Base-by-base conservation (phyloP, 2,888 invertebrate species). In the Thelaira solivaga region DNA sequence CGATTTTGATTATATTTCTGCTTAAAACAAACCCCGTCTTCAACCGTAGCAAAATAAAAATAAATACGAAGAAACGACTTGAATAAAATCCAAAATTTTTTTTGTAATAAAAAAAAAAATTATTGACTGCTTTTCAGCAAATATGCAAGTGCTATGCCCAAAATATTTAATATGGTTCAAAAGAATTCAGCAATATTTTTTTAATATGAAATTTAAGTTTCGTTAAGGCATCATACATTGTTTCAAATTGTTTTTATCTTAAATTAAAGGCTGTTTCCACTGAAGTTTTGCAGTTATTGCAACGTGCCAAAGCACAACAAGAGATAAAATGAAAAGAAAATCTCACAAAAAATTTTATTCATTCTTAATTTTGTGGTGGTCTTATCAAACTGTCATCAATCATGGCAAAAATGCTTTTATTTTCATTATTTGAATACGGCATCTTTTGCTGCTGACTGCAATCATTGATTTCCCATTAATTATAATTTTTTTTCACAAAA, bases 401-500 rank as follows among this genome's bases (percentile, higher is more conserved):
- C 78, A 78, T 47, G 31, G 10, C 26, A 49, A 39, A n/a, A 16
- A 26, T 57, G 51, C n/a, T 41, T 59, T 62, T 75, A 39, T 75
- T 43, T 43, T 49, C 57, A 55, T 26, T 57, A 26, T 76, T 64
- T 47, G 45, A 36, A 47, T 64, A 74, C 72, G 51, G n/a, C 47
- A 71, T 83, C 82, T 85, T 85, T 81, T 80, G 83, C 80, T 81
- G 68, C 71, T 81, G 84, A 83, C 74, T 80, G 81, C 82, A 85
- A 83, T 87, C 87, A 86, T 86, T 87, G 86, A 87, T 82, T 87
- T 85, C 85, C 82, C 86, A 86, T 86, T 86, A 86, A 86, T 86
- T 85, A 86, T 83, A 53, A 61, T 64, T 53, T 49, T 24, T 61
- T 34, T 16, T 6, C n/a, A 13, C 10, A 29, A 47, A 29, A 24